Base-by-base conservation (phyloP, 1,140 invertebrate genomes). In the Drosophila varians region DNA sequence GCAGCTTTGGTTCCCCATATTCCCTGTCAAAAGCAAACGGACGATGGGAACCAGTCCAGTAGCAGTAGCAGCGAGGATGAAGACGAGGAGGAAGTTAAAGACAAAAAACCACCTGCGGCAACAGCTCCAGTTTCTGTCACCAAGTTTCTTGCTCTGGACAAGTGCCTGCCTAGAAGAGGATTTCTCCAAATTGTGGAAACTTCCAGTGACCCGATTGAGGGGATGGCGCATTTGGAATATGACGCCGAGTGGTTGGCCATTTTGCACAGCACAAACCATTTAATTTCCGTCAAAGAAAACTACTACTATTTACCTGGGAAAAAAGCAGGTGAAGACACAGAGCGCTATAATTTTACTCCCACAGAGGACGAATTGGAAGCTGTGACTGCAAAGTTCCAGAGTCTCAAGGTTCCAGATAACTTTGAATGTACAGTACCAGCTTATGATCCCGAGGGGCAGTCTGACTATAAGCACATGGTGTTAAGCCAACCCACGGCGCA, bases 241-340 rank as follows among this genome's bases (percentile, higher is more conserved):
- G 98, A 99, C 92, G 91, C 95, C n/a, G 98, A 99, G 92, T 99
- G 98, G 98, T 91, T 99, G 18, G 94, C 95, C 18, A 94, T 99
- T 79, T 92, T 99, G 21, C 94, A 94, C 84, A 93, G 94, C 43
- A 99, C 98, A 0, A 97, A 99, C 93, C 96, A 98, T 92, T 93
- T 99, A 19, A 90, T 98, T 21, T 96, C 94, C 88, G 93, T 96
- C 0, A 95, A 95, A 83, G 93, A 92, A 72, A 91, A 91, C 5
- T 92, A 92, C 26, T 93, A 94, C 58, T 97, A 96, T 82, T 94
- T 98, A 94, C 97, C 97, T 11, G 96, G 95, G 11, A 94, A 94
- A 31, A 93, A 94, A 31, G 92, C 93, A 11, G 91, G 92, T 65
- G 58, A 23, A 5, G 19, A 43, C 4, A 94, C 95, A 89, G 94